A percentile compares a stretch with the other conserved stretches of the same genome.
These are phyloP conservation scores for Tragopan temminckii DNA, from an alignment of 2,797 vertebrate species.

Conservation along the genomic window DNA sequence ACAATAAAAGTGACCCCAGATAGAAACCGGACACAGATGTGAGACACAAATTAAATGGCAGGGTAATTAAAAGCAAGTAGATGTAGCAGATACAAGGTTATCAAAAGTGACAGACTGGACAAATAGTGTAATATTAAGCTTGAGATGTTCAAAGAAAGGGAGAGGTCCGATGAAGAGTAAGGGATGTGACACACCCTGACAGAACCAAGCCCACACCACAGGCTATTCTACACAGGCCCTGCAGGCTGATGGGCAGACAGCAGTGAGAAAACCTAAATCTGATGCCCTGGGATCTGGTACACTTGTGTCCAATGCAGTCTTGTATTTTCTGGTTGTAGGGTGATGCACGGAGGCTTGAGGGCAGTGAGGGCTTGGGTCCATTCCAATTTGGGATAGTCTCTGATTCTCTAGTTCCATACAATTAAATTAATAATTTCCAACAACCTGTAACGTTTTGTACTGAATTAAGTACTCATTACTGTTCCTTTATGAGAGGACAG, in stretches of 20 bases:
- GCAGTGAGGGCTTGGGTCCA: background rate
- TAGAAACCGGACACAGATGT: conserved; percentile 33
- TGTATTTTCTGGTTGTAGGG: background rate
- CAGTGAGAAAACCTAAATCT: background rate
- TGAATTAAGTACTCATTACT: background rate
- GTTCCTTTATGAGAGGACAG: background rate
- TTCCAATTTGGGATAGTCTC: background rate
- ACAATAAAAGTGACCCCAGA: background rate
- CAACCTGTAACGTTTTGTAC: background rate
- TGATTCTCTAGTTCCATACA: background rate
- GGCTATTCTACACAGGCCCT: accelerated
- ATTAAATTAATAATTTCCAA: background rate
- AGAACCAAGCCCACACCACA: background rate
- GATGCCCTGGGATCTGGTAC: background rate
- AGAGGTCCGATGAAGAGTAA: background rate
- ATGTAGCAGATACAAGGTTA: background rate
- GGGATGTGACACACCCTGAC: accelerated
- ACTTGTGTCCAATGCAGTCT: background rate
- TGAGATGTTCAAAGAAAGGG: background rate
- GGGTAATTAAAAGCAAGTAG: conserved; percentile 32
- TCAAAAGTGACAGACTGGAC: conserved; percentile 1
- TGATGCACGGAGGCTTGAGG: background rate
- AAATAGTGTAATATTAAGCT: background rate
- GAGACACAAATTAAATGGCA: conserved; percentile 43
- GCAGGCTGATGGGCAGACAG: accelerated